Percentiles rank a stretch among this genome's conserved stretches.
Conservation (phyloP, 2,888 invertebrate species). For the Drosophila anomelani region DNA sequence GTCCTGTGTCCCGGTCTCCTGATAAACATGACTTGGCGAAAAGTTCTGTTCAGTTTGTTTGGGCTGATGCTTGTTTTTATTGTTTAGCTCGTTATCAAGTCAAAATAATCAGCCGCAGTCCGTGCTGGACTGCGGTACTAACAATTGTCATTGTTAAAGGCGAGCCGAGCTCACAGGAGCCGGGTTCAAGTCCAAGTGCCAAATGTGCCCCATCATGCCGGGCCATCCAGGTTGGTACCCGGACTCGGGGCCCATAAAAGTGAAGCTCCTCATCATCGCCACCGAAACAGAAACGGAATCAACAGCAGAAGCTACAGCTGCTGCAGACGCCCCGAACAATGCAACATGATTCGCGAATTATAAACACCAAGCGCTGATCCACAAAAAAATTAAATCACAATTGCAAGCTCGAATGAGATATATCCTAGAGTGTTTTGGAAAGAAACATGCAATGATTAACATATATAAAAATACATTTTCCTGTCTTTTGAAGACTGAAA, state of each 20-base stretch:
- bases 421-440: conserved; percentile 5
- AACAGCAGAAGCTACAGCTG: conserved; percentile 32
- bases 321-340: conserved; percentile 71
- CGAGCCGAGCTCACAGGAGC: conserved; percentile 72
- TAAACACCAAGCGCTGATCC: conserved; percentile 71
- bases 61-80: conserved; percentile 72
- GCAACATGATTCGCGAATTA: conserved; percentile 84
- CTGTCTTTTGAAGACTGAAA: too few species aligned
- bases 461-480: neutral
- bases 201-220: conserved; percentile 77
- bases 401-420: neutral
- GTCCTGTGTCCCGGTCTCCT: conserved; percentile 61
- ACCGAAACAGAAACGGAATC: conserved; percentile 45
- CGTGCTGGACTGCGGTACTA: conserved; percentile 58
- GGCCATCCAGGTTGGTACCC: conserved; percentile 48
- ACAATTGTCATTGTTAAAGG: conserved; percentile 82
- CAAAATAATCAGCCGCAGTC: conserved; percentile 83
- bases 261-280: conserved; percentile 79
- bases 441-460: neutral
- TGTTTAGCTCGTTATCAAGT: conserved; percentile 84
- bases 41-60: conserved; percentile 50
- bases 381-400: neutral
- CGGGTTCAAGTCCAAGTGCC: conserved; percentile 55
- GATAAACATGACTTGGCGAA: conserved; percentile 77
- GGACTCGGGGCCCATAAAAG: conserved; percentile 65